A percentile compares a stretch with the other conserved stretches of the same genome.
Conservation (phyloP, 1,140 invertebrate species). For the Apis cerana region DNA sequence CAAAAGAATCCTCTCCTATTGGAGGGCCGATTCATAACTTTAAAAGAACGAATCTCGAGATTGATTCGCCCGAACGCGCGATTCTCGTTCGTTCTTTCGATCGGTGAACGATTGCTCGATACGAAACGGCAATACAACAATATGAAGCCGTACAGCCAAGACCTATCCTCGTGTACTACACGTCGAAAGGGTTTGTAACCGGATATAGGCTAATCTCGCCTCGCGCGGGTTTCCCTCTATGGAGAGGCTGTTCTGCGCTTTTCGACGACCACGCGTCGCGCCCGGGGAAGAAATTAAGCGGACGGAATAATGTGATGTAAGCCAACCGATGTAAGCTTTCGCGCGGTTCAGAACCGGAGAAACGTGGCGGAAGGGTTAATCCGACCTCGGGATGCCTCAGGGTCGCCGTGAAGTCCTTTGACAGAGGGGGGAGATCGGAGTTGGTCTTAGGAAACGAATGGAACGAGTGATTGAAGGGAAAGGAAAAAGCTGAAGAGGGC, state of each 20-base stretch:
- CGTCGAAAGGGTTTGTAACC: constrained; percentile 64
- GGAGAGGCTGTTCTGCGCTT: background rate
- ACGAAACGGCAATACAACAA: constrained; percentile 13
- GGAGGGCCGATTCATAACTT: background rate
- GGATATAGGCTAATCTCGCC: constrained; percentile 65
- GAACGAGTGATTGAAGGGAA: too few relatives aligned
- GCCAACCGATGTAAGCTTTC: constrained; percentile 31
- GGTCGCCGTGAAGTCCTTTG: background rate
- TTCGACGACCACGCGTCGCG: constrained; percentile 19
- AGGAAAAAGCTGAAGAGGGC: too few relatives aligned
- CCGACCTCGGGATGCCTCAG: background rate
- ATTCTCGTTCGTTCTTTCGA: background rate
- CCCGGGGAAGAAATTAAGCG: constrained; percentile 27
- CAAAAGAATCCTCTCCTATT: too few relatives aligned
- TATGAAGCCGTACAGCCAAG: constrained; percentile 61
- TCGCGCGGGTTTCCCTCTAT: constrained; percentile 53
- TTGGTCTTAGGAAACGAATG: too few relatives aligned
- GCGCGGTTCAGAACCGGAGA: background rate
- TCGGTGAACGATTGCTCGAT: background rate
- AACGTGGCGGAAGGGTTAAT: background rate
- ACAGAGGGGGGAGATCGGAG: too few relatives aligned
- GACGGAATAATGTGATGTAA: constrained; percentile 42
- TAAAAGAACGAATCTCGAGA: background rate
- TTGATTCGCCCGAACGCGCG: background rate
- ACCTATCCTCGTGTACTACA: constrained; percentile 23